A percentile compares a stretch with the other conserved stretches of the same genome.
Evolutionary conservation across 1,140 invertebrate genomes (phyloP).

Genomic region (Platyura marginata): DNA sequence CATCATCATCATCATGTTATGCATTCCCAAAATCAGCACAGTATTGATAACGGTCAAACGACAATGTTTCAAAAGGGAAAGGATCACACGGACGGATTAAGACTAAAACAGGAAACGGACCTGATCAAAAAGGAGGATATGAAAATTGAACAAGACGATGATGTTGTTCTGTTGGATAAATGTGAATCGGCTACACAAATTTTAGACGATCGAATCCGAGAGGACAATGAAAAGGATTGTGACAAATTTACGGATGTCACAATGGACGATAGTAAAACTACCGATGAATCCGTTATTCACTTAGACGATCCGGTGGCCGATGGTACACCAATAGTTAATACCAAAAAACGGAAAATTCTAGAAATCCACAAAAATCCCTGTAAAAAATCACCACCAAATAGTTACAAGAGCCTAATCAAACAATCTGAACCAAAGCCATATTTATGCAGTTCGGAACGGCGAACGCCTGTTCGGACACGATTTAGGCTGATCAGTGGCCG

Average conservation of each 20-base stretch:
- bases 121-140: constrained; percentile 23
- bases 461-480: background rate
- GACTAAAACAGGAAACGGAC: background rate
- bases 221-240: constrained; percentile 19
- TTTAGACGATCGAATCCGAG: constrained; percentile 10
- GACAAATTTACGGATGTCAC: constrained; percentile 3
- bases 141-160: constrained; percentile 23
- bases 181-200: background rate
- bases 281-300: constrained; percentile 7
- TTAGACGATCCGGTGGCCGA: constrained; percentile 14
- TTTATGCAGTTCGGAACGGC: constrained; percentile 8
- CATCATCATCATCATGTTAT: constrained; percentile 6
- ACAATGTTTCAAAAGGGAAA: too few relatives aligned
- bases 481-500: background rate
- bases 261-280: constrained; percentile 4
- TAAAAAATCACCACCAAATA: constrained; percentile 17
- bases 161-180: constrained; percentile 7
- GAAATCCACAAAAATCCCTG: constrained; percentile 8
- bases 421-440: constrained; percentile 20
- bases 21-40: background rate
- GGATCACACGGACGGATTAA: background rate
- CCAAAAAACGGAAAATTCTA: constrained; percentile 15
- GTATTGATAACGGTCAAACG: constrained; percentile 1
- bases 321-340: background rate
- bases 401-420: constrained; percentile 23